phyloP scores from a whole-genome alignment of 2,113 vertebrate genomes.

The Irena cyanogastra region DNA sequence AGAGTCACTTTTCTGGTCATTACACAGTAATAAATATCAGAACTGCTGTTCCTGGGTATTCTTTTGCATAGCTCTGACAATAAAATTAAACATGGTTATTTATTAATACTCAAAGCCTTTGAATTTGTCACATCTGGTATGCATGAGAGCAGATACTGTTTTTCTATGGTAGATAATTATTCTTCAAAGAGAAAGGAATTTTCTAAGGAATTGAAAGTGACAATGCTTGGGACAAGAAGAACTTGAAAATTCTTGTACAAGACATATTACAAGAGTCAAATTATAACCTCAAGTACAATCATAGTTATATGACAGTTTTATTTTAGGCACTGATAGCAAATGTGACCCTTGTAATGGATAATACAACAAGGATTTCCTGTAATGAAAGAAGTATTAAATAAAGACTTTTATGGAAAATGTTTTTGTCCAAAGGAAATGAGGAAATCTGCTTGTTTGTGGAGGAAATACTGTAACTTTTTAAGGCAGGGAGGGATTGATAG shows the following conservation, averaged over 20 bases:
- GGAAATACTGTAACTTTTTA: not conserved
- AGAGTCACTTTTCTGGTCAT: not conserved
- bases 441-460: not conserved
- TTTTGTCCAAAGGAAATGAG: not conserved
- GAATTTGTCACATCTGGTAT: not conserved
- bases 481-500: not conserved
- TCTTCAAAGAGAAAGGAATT: not conserved
- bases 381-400: conserved; percentile 56
- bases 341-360: not conserved
- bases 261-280: not conserved
- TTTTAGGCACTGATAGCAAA: not conserved
- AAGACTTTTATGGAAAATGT: not conserved
- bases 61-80: not conserved
- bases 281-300: not conserved
- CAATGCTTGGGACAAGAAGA: not conserved
- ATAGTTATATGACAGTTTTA: not conserved
- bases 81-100: not conserved
- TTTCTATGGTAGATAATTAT: conserved; percentile 1
- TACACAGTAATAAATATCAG: not conserved
- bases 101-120: not conserved
- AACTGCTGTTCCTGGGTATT: not conserved
- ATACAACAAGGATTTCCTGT: conserved; percentile 19
- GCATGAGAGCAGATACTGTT: not conserved
- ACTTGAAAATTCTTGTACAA: not conserved
- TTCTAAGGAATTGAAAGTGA: not conserved